Percentiles rank a stretch among this genome's conserved stretches.
Conservation (phyloP, 2,797 vertebrate species). For the Rhinophrynus dorsalis region DNA sequence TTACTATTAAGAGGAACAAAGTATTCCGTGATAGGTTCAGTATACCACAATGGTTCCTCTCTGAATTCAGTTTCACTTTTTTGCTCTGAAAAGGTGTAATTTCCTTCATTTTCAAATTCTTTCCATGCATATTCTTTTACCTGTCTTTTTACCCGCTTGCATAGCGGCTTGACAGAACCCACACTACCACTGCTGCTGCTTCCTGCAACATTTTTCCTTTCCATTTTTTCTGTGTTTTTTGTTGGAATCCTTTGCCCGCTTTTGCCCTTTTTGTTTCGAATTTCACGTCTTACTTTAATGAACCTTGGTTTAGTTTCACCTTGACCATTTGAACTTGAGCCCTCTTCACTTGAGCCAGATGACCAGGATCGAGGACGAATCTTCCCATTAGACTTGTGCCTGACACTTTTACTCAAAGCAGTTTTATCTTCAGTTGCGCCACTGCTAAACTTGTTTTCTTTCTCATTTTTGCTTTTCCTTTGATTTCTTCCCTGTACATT, state of each 20-base stretch:
- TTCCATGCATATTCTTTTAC: conserved; percentile 82
- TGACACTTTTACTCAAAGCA: conserved; percentile 75
- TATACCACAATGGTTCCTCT: conserved; percentile 98
- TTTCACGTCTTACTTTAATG: conserved; percentile 84
- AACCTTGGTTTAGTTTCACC: conserved; percentile 83
- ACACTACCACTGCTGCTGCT: conserved; percentile 69
- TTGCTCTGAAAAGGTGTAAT: conserved; percentile 76
- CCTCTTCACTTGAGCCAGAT: conserved; percentile 94
- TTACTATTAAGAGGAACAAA: conserved; percentile 89
- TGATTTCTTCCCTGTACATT: conserved; percentile 71
- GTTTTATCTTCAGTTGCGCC: conserved; percentile 76
- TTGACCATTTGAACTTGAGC: conserved; percentile 92
- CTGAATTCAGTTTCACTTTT: conserved; percentile 89
- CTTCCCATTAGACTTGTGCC: conserved; percentile 86
- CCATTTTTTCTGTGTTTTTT: conserved; percentile 79
- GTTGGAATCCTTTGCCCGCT: conserved; percentile 81
- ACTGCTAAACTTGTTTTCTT: conserved; percentile 80
- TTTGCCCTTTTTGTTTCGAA: conserved; percentile 80
- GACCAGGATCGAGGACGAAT: conserved; percentile 93
- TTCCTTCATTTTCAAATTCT: conserved; percentile 75
- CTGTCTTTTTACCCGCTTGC: conserved; percentile 86
- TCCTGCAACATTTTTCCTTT: conserved; percentile 60
- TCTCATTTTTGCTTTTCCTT: conserved; percentile 82
- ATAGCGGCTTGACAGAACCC: conserved; percentile 79
- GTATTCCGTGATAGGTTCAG: conserved; percentile 94